Base-by-base conservation (phyloP, 2,888 invertebrate species). In the Deroplatys truncata region DNA sequence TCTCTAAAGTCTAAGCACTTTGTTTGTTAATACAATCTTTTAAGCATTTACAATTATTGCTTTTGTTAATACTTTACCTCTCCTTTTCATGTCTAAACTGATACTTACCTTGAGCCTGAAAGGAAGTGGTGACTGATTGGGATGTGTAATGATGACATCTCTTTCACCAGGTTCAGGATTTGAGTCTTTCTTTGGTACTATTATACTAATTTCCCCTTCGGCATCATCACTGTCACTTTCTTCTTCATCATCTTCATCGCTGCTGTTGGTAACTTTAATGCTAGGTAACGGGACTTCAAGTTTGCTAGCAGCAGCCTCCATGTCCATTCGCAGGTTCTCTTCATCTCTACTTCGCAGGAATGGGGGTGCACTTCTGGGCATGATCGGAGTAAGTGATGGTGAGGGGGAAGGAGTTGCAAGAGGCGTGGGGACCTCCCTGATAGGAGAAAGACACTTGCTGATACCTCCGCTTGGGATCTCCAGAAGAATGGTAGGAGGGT, bases 391-490 rank as follows among this genome's bases (percentile, higher is more conserved):
- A 25, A 96, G 94, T 28, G 96, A 94, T 7, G 95, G 95, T 20
- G 95, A 95, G 25, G 96, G 96, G 88, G 96, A 94, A 9, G 96
- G 96, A 8, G 97, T 97, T 31, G 93, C 93, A 28, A 93, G 91
- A 7, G 94, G 94, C 0, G 94, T 93, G 5, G 97, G 97, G 91
- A 97, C 94, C 93, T 97, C 97, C 91, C 96, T 94, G 91, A 97
- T 97, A 0, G 97, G 97, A 88, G 97, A 97, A 91, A 97, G 95
- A 94, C 97, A 97, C 93, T 96, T 96, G 92, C 96, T 96, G 92
- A 96, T 96, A 90, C 93, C 93, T 89, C 92, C 91, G 93, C 95
- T 96, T 84, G 97, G 97, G 91, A 97, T 96, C 94, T 97, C 97
- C 89, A 97, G 94, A 56, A 97, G 94, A 91, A 97, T 97, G 83